Evolutionary conservation across 2,113 vertebrate species (phyloP).

Genomic region (Callospermophilus lateralis): DNA sequence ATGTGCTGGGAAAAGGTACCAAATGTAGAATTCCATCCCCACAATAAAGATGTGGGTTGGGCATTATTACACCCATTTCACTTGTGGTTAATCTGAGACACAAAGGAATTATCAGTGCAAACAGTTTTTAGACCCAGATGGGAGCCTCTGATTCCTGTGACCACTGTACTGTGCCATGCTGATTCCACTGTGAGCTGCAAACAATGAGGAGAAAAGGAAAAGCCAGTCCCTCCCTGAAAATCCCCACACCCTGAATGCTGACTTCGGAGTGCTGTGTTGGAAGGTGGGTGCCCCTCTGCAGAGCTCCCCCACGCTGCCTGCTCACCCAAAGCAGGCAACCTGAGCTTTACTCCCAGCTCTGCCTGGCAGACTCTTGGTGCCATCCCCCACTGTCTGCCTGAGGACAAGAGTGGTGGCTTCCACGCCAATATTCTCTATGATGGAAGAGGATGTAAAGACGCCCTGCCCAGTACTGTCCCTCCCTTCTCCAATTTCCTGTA

Average conservation of each 20-base stretch:
- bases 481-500: neutral
- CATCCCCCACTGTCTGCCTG: neutral
- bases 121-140: neutral
- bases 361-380: accelerated
- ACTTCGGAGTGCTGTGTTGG: neutral
- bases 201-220: neutral
- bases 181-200: neutral
- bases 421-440: neutral
- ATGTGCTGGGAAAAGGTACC: neutral
- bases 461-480: neutral
- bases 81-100: neutral
- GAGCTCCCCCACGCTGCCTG: accelerated
- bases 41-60: neutral
- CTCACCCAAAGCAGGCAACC: neutral
- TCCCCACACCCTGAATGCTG: neutral
- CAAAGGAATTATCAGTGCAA: neutral
- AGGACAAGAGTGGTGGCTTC: neutral
- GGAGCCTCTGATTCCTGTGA: neutral
- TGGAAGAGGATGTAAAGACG: neutral
- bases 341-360: neutral
- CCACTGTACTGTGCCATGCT: neutral
- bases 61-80: neutral
- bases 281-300: neutral
- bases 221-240: neutral
- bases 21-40: neutral